Evolutionary conservation across 2,888 invertebrate genomes (phyloP).

Genomic region (Tinea trinotella): DNA sequence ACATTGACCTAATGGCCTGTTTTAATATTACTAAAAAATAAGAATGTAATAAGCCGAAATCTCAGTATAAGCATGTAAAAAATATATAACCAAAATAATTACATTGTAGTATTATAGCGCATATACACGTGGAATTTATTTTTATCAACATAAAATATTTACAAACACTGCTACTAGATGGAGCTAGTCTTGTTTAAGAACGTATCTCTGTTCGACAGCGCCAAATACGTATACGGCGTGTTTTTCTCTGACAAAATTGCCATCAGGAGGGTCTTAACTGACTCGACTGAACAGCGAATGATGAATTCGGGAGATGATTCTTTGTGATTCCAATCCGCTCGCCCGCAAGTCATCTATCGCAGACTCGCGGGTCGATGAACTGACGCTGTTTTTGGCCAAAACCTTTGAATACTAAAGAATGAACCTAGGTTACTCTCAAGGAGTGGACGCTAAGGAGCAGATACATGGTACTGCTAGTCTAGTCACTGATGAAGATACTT

Average conservation of each 20-base stretch:
- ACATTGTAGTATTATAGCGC: no score
- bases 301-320: constrained; percentile 55
- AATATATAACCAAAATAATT: no score
- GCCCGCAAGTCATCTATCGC: constrained; percentile 53
- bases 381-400: constrained; percentile 58
- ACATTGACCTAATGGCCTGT: constrained; percentile 2
- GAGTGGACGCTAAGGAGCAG: no score
- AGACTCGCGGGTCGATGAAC: constrained; percentile 44
- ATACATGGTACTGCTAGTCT: no score
- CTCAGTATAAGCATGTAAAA: no score
- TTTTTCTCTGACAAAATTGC: constrained; percentile 26
- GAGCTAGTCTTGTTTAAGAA: constrained; percentile 6
- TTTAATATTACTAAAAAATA: no score
- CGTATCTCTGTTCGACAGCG: background rate
- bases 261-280: constrained; percentile 64
- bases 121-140: no score
- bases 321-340: constrained; percentile 49
- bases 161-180: background rate
- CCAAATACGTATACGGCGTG: background rate
- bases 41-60: no score
- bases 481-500: no score
- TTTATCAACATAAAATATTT: no score
- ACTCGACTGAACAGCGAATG: constrained; percentile 70
- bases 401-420: constrained; percentile 19
- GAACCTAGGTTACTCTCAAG: no score